Evolutionary conservation across 2,888 invertebrate genomes (phyloP).

Genomic region (Tryphoninae sp.): DNA sequence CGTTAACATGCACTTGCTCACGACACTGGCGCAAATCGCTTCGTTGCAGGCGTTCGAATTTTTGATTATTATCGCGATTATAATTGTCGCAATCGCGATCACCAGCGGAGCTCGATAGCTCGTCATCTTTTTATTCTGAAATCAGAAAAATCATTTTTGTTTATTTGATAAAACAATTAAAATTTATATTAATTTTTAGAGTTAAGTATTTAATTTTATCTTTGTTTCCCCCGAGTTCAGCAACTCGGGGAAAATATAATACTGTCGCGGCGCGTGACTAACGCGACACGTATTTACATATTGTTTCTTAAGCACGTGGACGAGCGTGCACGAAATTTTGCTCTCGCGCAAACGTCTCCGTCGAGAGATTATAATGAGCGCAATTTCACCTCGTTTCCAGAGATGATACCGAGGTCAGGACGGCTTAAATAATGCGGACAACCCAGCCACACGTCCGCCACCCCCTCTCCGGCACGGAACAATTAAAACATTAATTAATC

Average conservation of each 20-base stretch:
- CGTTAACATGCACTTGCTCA: conserved; percentile 97
- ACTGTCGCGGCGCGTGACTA: background rate
- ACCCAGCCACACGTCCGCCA: conserved; percentile 35
- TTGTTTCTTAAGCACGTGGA: conserved; percentile 42
- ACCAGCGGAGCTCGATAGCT: conserved; percentile 67
- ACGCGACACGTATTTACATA: background rate
- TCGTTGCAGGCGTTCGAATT: conserved; percentile 88
- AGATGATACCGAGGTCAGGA: conserved; percentile 66
- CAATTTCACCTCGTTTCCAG: conserved; percentile 67
- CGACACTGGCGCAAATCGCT: conserved; percentile 96
- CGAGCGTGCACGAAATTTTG: conserved; percentile 52
- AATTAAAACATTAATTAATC: background rate
- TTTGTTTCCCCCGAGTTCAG: background rate
- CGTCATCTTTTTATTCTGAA: conserved; percentile 69
- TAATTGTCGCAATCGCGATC: conserved; percentile 66
- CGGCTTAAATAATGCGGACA: conserved; percentile 61
- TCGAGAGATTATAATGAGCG: conserved; percentile 63
- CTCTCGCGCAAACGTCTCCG: conserved; percentile 28
- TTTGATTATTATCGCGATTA: conserved; percentile 66
- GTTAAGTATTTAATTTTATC: conserved; percentile 15
- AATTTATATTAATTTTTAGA: conserved; percentile 17
- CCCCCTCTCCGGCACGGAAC: background rate
- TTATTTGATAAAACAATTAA: background rate
- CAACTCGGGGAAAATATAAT: background rate
- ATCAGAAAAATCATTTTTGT: background rate